These are phyloP conservation scores for Hybognathus amarus DNA, from an alignment of 2,797 vertebrate species.

Conservation along the genomic window DNA sequence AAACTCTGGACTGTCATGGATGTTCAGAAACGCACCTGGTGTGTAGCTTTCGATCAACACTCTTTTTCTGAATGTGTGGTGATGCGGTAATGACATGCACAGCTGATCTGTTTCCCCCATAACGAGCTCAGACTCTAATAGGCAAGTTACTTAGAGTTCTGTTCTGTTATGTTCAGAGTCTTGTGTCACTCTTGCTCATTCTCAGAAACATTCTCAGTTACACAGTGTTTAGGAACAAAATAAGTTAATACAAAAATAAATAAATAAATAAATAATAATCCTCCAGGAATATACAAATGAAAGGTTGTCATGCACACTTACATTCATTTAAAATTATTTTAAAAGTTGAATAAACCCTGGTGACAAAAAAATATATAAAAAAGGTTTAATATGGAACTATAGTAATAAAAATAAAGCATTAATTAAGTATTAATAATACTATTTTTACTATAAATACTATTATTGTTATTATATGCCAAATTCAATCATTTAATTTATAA, in stretches of 20 bases:
- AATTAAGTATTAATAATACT: background rate
- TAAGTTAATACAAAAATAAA: background rate
- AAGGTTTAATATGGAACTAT: background rate
- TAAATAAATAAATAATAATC: too few relatives aligned
- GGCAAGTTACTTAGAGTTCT: constrained; percentile 19
- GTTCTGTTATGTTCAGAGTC: constrained; percentile 27
- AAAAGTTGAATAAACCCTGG: background rate
- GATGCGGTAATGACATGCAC: constrained; percentile 29
- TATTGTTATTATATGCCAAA: background rate
- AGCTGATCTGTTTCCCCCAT: constrained; percentile 27
- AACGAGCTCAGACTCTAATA: constrained; percentile 35
- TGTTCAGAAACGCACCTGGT: constrained; percentile 15
- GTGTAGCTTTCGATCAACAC: background rate
- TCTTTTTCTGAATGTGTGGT: constrained; percentile 23
- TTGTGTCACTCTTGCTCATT: constrained; percentile 32
- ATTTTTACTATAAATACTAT: background rate
- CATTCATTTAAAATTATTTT: background rate
- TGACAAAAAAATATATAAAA: background rate
- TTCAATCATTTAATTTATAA: background rate
- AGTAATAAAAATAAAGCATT: background rate
- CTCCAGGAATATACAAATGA: background rate
- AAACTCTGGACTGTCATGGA: constrained; percentile 37
- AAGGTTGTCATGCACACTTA: background rate
- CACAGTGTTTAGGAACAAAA: background rate
- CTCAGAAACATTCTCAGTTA: constrained; percentile 34